Evolutionary conservation across 2,113 vertebrate species (phyloP).

Genomic region (Myxocyprinus asiaticus): DNA sequence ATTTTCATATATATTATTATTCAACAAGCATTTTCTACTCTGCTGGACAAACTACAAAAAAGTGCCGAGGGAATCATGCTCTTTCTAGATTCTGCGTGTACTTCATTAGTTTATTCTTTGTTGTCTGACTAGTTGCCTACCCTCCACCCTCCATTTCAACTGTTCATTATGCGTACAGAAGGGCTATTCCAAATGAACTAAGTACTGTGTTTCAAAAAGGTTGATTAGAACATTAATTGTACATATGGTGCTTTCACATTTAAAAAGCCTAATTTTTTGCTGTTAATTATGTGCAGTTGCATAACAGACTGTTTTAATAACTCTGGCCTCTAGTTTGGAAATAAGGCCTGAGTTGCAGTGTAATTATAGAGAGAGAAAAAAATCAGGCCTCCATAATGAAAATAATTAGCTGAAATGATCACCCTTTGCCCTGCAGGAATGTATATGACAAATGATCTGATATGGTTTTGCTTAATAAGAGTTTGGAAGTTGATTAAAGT

Average conservation of each 20-base stretch:
- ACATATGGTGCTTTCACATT: constrained; percentile 63
- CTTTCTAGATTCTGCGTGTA: constrained; percentile 56
- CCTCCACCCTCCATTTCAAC: constrained; percentile 46
- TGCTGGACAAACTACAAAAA: background rate
- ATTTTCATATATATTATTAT: constrained; percentile 13
- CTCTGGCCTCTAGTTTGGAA: constrained; percentile 59
- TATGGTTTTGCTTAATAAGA: constrained; percentile 43
- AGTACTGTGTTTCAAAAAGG: constrained; percentile 65
- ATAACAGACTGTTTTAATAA: constrained; percentile 69
- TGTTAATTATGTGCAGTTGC: constrained; percentile 65
- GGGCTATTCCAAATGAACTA: constrained; percentile 64
- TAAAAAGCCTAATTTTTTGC: constrained; percentile 57
- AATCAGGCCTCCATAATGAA: constrained; percentile 43
- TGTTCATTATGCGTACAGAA: constrained; percentile 66
- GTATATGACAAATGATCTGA: constrained; percentile 42
- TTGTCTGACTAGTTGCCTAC: constrained; percentile 11
- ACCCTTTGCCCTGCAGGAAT: constrained; percentile 45
- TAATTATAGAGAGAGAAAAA: constrained; percentile 60
- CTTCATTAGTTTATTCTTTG: constrained; percentile 53
- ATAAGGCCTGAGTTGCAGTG: constrained; percentile 52
- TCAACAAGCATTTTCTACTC: background rate
- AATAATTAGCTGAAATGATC: constrained; percentile 52
- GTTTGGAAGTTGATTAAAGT: too few species aligned
- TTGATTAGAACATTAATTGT: constrained; percentile 72
- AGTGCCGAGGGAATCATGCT: constrained; percentile 24